Conservation (phyloP, 1,140 invertebrate genomes). For the Eufriesea mexicana region DNA sequence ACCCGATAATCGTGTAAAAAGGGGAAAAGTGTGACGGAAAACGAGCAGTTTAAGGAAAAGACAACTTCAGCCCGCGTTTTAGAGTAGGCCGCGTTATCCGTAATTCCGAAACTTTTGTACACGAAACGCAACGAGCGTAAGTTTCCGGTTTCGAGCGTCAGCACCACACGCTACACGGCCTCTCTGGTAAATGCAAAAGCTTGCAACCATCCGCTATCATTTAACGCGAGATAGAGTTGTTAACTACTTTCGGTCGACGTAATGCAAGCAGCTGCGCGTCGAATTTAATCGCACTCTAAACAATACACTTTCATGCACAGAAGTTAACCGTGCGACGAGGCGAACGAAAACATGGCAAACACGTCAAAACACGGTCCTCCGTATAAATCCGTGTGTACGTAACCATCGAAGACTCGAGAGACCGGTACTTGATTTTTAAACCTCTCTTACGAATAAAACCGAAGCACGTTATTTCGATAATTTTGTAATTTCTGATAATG, state of each 20-base stretch:
- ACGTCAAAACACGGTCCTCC: background rate
- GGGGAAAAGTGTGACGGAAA: background rate
- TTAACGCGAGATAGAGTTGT: slow-evolving; percentile 9
- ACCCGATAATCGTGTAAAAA: background rate
- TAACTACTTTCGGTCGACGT: slow-evolving; percentile 1
- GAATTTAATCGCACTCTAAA: slow-evolving; percentile 18
- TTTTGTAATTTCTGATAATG: background rate
- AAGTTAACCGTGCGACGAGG: background rate
- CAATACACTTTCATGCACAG: background rate
- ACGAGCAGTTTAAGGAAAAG: background rate
- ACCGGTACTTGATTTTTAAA: background rate
- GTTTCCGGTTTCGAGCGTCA: background rate
- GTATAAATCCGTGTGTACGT: background rate
- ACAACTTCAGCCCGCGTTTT: background rate
- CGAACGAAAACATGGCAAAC: background rate
- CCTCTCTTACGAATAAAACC: background rate
- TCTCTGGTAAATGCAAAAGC: slow-evolving; percentile 21
- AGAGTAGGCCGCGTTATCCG: background rate
- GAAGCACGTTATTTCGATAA: background rate
- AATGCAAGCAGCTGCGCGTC: background rate
- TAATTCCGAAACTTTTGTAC: slow-evolving; percentile 4
- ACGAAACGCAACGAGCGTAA: background rate
- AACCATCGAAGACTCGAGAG: too few species aligned
- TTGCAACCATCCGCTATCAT: background rate
- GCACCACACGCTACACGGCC: background rate